Evolutionary conservation across 2,113 vertebrate species (phyloP), one percentile per base, ranked within the genome.

Genomic region (Austrofundulus limnaeus): DNA sequence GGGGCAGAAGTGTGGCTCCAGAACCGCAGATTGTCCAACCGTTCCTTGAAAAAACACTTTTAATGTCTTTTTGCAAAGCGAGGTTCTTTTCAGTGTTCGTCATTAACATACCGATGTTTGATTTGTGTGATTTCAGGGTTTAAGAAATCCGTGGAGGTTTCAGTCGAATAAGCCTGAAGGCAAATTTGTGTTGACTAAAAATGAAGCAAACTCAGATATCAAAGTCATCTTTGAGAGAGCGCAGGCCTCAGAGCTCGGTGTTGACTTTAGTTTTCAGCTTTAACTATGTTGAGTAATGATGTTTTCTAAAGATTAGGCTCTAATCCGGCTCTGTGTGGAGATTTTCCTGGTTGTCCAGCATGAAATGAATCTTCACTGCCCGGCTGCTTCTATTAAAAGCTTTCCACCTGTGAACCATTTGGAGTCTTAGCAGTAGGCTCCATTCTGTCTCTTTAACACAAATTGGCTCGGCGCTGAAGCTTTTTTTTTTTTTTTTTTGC

Each of bases 21-120:
- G 47, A 42, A 2, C 28, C 20, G 53, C 61, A 17, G 66, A 56
- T 50, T 61, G 20, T 49, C 68, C 48, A 46, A 45, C 12, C 3
- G 57, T 50, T 72, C 57, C 15, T 58, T 69, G 50, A 42, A 25
- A 12, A 5, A 59, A 48, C 59, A 61, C 8, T 10, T 34, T 34
- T 31, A 42, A 70, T 43, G 64, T 3, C 38, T 55, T 68, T 64
- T 52, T 48, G 63, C 19, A 37, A 63, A 78, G 61, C 39, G 46
- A 61, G 55, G 63, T 68, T 34, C 38, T 54, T 52, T 42, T 23
- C 4, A 23, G 23, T 49, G 52, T 65, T 72, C 7, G 46, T 65
- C 47, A 70, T 76, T 66, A 55, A 20, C 49, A 52, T 43, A 49
- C 43, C 25, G 2, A 23, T 56, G 34, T 42, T 31, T 55, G 46